Percentiles rank a stretch among this genome's conserved stretches.
Conservation (phyloP, 64 coral and sea anemone species). For the Trachythela sp. region DNA sequence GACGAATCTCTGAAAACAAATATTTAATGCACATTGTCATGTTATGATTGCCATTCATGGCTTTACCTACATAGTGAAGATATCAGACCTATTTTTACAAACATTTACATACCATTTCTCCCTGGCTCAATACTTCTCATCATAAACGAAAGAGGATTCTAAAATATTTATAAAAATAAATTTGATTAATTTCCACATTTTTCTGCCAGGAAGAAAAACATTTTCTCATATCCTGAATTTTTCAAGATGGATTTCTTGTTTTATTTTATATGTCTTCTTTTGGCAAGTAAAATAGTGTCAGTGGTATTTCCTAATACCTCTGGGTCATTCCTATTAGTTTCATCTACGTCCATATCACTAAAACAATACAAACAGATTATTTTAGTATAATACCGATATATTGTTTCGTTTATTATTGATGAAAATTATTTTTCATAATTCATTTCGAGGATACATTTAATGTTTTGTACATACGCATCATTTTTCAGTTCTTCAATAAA, state of each 20-base stretch:
- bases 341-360: conserved; percentile 15
- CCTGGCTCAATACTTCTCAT: background rate
- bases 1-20: background rate
- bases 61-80: background rate
- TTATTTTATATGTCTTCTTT: no score
- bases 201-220: no score
- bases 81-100: background rate
- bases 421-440: no score
- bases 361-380: background rate
- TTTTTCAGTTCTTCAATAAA: conserved; percentile 84
- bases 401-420: no score
- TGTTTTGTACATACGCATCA: conserved; percentile 35
- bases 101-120: background rate
- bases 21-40: background rate
- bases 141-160: background rate
- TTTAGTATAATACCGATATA: background rate
- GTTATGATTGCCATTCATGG: background rate
- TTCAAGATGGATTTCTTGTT: no score
- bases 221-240: no score
- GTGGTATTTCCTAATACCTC: no score
- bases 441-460: background rate
- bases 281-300: no score
- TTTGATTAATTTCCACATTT: background rate
- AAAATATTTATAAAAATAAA: background rate
- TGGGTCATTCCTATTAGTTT: background rate